These are phyloP conservation scores for Aphrocallistes beatrix DNA, from an alignment of 37 sponge, comb jelly and placozoan genomes.

Conservation along the genomic window DNA sequence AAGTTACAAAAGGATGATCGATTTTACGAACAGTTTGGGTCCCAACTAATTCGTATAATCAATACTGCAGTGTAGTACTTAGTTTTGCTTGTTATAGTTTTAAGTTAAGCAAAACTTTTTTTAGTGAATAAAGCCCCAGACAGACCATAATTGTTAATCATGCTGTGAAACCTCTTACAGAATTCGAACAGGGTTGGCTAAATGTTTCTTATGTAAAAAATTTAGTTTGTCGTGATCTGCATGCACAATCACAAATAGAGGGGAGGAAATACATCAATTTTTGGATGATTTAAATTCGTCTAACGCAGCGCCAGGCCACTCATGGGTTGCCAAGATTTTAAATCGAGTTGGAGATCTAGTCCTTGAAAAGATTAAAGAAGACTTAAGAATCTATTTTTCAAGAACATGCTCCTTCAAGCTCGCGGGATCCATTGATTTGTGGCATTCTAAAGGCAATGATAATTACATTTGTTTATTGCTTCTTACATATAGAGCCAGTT, in stretches of 20 bases:
- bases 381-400: not conserved
- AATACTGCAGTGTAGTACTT: no score
- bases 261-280: constrained; percentile 1
- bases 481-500: constrained; percentile 6
- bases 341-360: not conserved
- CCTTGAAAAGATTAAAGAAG: not conserved
- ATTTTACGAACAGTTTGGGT: no score
- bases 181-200: not conserved
- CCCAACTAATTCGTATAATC: no score
- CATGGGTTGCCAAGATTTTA: not conserved
- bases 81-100: no score
- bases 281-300: not conserved
- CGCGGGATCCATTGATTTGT: constrained; percentile 9
- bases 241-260: constrained; percentile 2
- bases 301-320: not conserved
- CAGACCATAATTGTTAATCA: no score
- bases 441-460: not conserved
- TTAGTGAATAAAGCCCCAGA: no score
- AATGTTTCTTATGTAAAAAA: not conserved
- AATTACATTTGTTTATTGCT: not conserved
- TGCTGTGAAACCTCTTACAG: not conserved
- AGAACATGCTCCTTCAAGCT: constrained; percentile 1
- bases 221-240: not conserved
- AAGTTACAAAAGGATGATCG: no score
- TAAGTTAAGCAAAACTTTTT: no score